Evolutionary conservation across 2,797 vertebrate species (phyloP).

Genomic region (Nannoperca australis): DNA sequence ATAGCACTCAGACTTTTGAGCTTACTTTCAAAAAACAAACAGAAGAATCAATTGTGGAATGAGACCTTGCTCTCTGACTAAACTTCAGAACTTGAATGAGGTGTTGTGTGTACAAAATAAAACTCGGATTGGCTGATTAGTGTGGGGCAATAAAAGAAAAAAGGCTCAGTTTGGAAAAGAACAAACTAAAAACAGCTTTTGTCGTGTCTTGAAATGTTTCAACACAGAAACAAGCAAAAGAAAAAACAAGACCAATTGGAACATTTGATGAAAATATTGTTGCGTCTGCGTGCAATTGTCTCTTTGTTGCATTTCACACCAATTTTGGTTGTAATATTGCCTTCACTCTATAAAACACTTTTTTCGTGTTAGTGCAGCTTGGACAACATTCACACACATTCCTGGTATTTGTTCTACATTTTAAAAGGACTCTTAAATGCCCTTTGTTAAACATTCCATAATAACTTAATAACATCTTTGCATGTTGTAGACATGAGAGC

Average conservation of each 20-base stretch:
- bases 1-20: neutral
- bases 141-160: slow-evolving; percentile 51
- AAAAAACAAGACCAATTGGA: slow-evolving; percentile 40
- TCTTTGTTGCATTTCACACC: slow-evolving; percentile 47
- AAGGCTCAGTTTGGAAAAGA: slow-evolving; percentile 37
- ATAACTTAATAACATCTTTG: slow-evolving; percentile 34
- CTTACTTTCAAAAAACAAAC: slow-evolving; percentile 6
- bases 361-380: slow-evolving; percentile 26
- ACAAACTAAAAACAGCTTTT: slow-evolving; percentile 48
- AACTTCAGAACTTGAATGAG: slow-evolving; percentile 54
- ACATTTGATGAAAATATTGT: slow-evolving; percentile 51
- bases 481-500: slow-evolving; percentile 24
- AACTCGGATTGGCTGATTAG: slow-evolving; percentile 39
- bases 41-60: neutral
- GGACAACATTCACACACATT: slow-evolving; percentile 51
- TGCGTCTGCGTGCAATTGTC: slow-evolving; percentile 50
- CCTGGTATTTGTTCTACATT: slow-evolving; percentile 42
- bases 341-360: slow-evolving; percentile 62
- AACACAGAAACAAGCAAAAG: slow-evolving; percentile 40
- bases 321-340: slow-evolving; percentile 46
- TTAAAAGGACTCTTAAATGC: slow-evolving; percentile 48
- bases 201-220: slow-evolving; percentile 40
- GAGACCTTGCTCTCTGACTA: slow-evolving; percentile 22
- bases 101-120: slow-evolving; percentile 41
- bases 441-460: slow-evolving; percentile 48